phyloP scores from a whole-genome alignment of 2,113 vertebrate species.

The Myotis lucifugus region DNA sequence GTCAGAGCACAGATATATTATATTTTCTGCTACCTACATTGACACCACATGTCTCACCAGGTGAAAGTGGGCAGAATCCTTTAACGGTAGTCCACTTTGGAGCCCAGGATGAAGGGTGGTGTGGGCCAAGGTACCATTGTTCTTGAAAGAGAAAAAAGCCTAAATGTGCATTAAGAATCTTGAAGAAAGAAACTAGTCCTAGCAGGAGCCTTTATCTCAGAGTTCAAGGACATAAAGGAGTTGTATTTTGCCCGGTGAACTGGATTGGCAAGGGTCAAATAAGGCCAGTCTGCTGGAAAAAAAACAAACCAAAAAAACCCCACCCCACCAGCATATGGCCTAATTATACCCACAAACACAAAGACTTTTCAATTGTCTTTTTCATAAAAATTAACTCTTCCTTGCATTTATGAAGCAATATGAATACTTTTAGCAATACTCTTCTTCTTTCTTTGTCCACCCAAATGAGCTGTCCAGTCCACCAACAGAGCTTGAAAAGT shows the following conservation, averaged over 20 bases:
- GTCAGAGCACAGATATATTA: background rate
- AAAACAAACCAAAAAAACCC: background rate
- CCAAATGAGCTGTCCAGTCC: background rate
- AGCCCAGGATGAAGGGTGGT: background rate
- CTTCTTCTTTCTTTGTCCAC: constrained; percentile 19
- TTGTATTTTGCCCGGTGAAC: background rate
- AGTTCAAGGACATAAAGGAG: background rate
- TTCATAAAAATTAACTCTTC: constrained; percentile 5
- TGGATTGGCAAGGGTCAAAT: background rate
- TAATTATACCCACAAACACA: background rate
- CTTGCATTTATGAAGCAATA: constrained; percentile 5
- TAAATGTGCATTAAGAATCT: background rate
- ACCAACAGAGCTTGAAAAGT: background rate
- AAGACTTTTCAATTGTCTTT: background rate
- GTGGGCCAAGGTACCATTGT: background rate
- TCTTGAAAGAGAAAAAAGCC: background rate
- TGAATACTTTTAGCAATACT: background rate
- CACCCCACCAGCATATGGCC: background rate
- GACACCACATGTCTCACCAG: constrained; percentile 3
- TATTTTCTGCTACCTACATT: background rate
- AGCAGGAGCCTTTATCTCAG: background rate
- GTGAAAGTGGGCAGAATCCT: background rate
- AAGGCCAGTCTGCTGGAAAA: background rate
- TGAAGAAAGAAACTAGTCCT: background rate
- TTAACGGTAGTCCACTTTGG: background rate